Base-by-base conservation (phyloP, 2,113 vertebrate genomes). In the Etia nguti region DNA sequence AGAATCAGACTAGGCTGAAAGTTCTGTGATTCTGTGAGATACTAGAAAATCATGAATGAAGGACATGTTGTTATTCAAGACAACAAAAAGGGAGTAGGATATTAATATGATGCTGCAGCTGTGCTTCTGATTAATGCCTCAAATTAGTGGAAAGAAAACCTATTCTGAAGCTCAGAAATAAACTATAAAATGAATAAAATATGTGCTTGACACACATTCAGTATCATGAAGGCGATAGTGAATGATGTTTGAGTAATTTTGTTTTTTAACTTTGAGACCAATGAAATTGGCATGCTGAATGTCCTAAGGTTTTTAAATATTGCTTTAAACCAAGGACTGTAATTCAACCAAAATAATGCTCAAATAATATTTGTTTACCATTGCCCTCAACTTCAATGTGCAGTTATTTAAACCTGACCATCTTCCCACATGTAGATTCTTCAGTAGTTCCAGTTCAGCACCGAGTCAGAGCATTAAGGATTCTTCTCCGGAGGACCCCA, bases 361-460 rank as follows among this genome's bases (percentile, higher is more conserved):
- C 41, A 43, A 48, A 3, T 20, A 75, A 29, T 26, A 46, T 26
- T 48, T 50, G 5, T 43, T 24, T 2, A 13, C 10, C 4, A 9
- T 0, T 8, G 6, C 26, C 3, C 4, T 48, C 54, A 46, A 10
- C 3, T 59, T 26, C 5, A 50, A 36, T 38, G 10, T 68, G 34
- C 22, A 20, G 54, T 29, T 3, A 43, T 38, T 11, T 18, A 20
- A 81, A 12, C 36, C 6, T 29, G 22, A 46, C 15, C 70, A 15
- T 73, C 2, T 91, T 59, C 26, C 57, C 15, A 18, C 24, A 1
- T 88, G 8, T 75, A 99, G 98, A 79, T 98, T 98, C 94, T 98
- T 99, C 93, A 94, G 80, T 73, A 86, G 86, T n/a, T 24, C 18
- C 4, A 80, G 90, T 90, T 52, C 36, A 87, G 83, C 41, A 43